Conservation (phyloP, 2,797 vertebrate species). For the Syngnathus acus region DNA sequence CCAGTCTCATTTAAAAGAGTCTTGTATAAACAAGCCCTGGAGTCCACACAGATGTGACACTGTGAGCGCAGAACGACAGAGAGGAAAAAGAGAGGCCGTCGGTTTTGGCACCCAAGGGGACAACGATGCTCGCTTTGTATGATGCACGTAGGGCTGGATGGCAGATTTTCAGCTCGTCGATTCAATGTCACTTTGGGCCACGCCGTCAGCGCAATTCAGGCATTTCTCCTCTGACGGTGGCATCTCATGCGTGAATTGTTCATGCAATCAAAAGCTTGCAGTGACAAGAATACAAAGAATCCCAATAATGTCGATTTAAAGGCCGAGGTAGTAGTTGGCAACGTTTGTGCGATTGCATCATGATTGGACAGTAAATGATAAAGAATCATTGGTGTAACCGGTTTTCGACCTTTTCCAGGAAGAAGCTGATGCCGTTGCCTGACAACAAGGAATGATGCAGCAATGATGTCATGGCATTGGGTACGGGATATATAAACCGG, state of each 20-base stretch:
- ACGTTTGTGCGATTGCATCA: background rate
- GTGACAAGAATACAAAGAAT: constrained; percentile 8
- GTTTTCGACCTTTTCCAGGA: background rate
- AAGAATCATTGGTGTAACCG: background rate
- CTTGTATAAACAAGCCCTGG: background rate
- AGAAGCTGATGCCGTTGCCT: background rate
- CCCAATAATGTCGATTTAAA: background rate
- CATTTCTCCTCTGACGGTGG: constrained; percentile 39
- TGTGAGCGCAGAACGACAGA: background rate
- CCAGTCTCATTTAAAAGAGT: background rate
- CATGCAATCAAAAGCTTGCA: constrained; percentile 39
- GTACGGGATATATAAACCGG: background rate
- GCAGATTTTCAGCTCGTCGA: constrained; percentile 44
- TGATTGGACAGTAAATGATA: background rate
- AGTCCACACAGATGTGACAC: background rate
- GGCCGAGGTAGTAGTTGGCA: background rate
- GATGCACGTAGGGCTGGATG: constrained; percentile 49
- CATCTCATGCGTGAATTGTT: constrained; percentile 47
- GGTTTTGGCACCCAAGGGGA: background rate
- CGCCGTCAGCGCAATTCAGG: constrained; percentile 17
- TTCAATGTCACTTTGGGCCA: constrained; percentile 53
- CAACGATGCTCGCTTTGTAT: constrained; percentile 36
- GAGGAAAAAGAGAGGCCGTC: background rate
- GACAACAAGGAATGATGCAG: background rate
- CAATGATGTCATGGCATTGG: background rate